Base-by-base conservation (phyloP, 2,113 vertebrate species). In the Nothobranchius kuhntae region DNA sequence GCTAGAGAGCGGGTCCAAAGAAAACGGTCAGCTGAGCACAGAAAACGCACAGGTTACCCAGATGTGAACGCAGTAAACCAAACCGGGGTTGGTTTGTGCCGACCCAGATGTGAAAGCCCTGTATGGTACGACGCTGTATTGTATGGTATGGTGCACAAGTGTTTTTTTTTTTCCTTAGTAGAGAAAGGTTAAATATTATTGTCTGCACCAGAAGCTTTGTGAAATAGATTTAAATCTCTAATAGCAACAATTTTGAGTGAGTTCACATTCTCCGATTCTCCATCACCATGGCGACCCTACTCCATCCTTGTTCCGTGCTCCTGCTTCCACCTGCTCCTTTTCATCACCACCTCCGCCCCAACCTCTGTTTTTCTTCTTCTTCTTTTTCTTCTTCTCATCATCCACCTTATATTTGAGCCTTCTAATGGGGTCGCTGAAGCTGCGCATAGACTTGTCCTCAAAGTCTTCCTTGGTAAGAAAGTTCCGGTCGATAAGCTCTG, bases 401-500 rank as follows among this genome's bases (percentile, higher is more conserved):
- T 93, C 91, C 78, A 95, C 76, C 54, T 92, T 95, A 91, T 98
- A 97, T 84, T 95, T 96, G 69, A 94, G 70, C 45, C 93, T 89
- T 5, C 95, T 92, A 64, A 97, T 35, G 0, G 93, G 94, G 55
- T 97, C 92, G 0, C 85, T 96, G 68, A 94, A 38, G 85, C 95
- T 97, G 6, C 93, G 91, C 58, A 88, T 85, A 48, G 81, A 80
- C 5, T 76, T 61, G 0, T 92, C 86, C 0, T 95, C 94, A 4
- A 88, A 91, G 63, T 96, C 95, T 67, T 96, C 92, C 0, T 88
- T 91, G 81, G 89, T 78, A 75, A 93, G 89, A 75, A 98, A 98
- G 87, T 84, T 96, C 52, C 95, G 91, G 75, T 97, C 95, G 11
- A 96, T 89, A 55, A 97, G 77, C 65, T 96, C 93, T 0, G 95